Base-by-base conservation (phyloP, 53 echinoderm and acorn worm species). In the Crossaster papposus region DNA sequence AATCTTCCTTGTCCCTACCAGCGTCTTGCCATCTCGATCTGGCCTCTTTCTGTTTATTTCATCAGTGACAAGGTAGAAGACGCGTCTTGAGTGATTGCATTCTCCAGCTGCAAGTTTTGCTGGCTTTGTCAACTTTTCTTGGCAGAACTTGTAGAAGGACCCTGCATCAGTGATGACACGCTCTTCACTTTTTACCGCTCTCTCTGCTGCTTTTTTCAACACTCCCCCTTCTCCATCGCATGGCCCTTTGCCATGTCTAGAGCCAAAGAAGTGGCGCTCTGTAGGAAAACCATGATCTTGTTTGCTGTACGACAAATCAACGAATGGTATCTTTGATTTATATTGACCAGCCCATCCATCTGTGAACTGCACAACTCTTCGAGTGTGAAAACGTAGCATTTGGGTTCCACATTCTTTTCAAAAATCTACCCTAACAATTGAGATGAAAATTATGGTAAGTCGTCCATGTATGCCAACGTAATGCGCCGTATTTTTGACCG, bases 221-320 rank as follows among this genome's bases (percentile, higher is more conserved):
- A 90, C 82, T 22, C 90, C 90, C 18, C 90, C 80, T 80, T 90
- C 90, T 28, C 90, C 90, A 34, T 90, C 90, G 31, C 90, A 90
- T 33, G 90, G 64, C 79, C 77, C 79, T 29, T 89, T 89, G 89
- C 89, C 89, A 76, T 89, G 89, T 26, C 89, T 78, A 17, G 79
- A 89, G 28, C 89, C 79, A 62, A 44, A 83, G 9, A 79, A 52
- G 44, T 79, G 79, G 26, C 18, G 44, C 53, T 79, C 44, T n/a
- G 79, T 82, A 17, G 28, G 14, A 37, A 64, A 36, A 51, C 54
- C 51, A 79, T 32, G 33, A 73, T 74, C 86, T 24, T 51, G 51
- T 65, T 36, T 51, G 51, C 33, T 29, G 79, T 77, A 62, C 14
- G 77, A 77, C 36, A 89, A 36, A 63, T 89, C 89, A 58, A 77